Evolutionary conservation across 2,113 vertebrate species (phyloP).

Genomic region (Nycticorax nycticorax): DNA sequence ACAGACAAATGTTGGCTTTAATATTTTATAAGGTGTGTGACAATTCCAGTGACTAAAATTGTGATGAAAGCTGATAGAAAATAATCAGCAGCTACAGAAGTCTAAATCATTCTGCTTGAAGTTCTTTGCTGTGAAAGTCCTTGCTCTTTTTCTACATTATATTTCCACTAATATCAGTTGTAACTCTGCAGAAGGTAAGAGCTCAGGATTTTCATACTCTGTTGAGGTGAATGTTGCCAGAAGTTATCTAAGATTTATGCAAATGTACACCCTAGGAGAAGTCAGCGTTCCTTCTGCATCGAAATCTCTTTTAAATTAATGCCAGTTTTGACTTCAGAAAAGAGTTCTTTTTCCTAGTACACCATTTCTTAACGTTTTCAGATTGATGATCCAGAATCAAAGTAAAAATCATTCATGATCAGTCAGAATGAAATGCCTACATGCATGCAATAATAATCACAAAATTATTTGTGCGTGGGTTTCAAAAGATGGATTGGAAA

Average conservation of each 20-base stretch:
- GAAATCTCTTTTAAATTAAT: slow-evolving; percentile 12
- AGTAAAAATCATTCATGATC: neutral
- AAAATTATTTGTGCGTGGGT: neutral
- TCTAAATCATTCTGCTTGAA: neutral
- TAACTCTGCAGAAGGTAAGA: neutral
- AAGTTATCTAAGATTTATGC: slow-evolving; percentile 34
- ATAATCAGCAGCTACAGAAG: neutral
- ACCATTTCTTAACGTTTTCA: neutral
- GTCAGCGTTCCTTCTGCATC: neutral
- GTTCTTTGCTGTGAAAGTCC: neutral
- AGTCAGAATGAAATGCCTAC: neutral
- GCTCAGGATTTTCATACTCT: neutral
- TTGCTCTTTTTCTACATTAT: neutral
- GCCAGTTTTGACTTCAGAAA: neutral
- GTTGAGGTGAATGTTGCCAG: neutral
- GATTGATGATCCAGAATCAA: neutral
- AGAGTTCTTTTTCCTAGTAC: neutral
- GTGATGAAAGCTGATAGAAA: neutral
- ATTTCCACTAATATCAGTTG: neutral
- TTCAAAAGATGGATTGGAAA: neutral
- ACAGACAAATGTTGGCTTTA: neutral
- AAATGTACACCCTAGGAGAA: neutral
- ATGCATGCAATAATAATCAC: neutral
- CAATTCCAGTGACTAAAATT: neutral
- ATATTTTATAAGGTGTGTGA: neutral